These are phyloP conservation scores for Terebella lapidaria DNA, from an alignment of 2,888 invertebrate genomes.

Conservation along the genomic window DNA sequence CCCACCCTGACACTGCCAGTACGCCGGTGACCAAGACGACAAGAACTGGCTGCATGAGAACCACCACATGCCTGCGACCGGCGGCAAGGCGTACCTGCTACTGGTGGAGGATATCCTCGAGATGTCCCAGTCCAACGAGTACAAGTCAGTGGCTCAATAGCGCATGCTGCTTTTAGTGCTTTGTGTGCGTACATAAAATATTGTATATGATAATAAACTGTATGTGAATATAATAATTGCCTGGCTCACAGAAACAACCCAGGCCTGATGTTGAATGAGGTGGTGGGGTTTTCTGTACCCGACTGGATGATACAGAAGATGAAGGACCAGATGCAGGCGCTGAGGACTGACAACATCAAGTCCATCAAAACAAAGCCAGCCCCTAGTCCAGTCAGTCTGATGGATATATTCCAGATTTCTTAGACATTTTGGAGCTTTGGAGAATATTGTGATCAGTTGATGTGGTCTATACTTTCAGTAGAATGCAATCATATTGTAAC, in stretches of 20 bases:
- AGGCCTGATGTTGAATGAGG: slow-evolving; percentile 57
- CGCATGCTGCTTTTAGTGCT: too few relatives aligned
- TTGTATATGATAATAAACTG: background rate
- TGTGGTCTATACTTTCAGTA: too few relatives aligned
- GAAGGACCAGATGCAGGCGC: slow-evolving; percentile 61
- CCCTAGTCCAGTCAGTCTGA: too few relatives aligned
- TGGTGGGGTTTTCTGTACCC: slow-evolving; percentile 72
- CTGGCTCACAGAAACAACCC: slow-evolving; percentile 21
- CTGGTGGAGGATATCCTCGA: slow-evolving; percentile 74
- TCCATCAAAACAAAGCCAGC: background rate
- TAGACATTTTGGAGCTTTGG: too few relatives aligned
- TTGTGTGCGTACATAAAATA: too few relatives aligned
- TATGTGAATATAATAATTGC: background rate
- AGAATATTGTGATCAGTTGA: too few relatives aligned
- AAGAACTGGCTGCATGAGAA: slow-evolving; percentile 76
- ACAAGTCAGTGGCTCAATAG: slow-evolving; percentile 47
- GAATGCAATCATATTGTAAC: too few relatives aligned
- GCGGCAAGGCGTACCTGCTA: slow-evolving; percentile 75
- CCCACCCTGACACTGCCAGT: too few relatives aligned
- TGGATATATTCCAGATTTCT: too few relatives aligned
- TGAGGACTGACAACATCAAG: slow-evolving; percentile 45
- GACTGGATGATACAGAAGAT: slow-evolving; percentile 72
- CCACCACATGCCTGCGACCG: slow-evolving; percentile 71
- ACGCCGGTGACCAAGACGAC: slow-evolving; percentile 74
- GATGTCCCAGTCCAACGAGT: slow-evolving; percentile 69